Evolutionary conservation across 1,140 invertebrate genomes (phyloP), one percentile per base, ranked within the genome.

Genomic region (Paracyclopina nana): DNA sequence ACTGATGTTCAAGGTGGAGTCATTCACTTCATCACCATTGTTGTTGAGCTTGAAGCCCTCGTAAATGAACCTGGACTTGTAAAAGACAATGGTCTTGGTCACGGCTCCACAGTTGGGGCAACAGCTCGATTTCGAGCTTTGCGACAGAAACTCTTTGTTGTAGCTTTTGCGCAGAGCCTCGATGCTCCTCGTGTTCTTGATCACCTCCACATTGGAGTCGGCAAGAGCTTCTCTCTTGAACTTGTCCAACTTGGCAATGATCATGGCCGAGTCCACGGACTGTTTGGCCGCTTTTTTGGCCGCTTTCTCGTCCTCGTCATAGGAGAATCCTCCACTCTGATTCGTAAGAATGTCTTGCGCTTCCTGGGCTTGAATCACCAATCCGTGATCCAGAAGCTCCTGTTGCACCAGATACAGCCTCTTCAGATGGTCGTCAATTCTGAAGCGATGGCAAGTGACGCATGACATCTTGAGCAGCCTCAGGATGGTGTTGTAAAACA

Each of bases 401-500:
- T 91, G 61, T 62, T 91, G 84, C 24, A 77, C 65, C 41, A 72
- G 67, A 0, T 90, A 64, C 16, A 84, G 58, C 53, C 73, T 56
- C 60, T 29, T 25, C 4, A 20, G 43, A 56, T 51, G 59, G 78
- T 76, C 67, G 62, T 78, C 68, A 63, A 82, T 70, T 62, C 82
- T 76, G 18, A 84, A 61, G 56, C 66, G 70, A 55, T 71, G 75
- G 58, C 83, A 88, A 45, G 69, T 65, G 8, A 80, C 60, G 57
- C 83, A 88, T 20, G 73, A 70, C 2, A 77, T 65, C 56, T 72
- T 73, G 22, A 86, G 67, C 14, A 86, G 59, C 0, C 66, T 71
- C 53, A 68, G 75, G 12, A 92, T 67, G 34, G 72, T 68, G 61
- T 77, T 79, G 42, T 83, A 79, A 59, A 90, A 86, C 26, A 97